These are phyloP conservation scores for Galleria mellonella DNA, from an alignment of 1,140 invertebrate species.

Conservation along the genomic window DNA sequence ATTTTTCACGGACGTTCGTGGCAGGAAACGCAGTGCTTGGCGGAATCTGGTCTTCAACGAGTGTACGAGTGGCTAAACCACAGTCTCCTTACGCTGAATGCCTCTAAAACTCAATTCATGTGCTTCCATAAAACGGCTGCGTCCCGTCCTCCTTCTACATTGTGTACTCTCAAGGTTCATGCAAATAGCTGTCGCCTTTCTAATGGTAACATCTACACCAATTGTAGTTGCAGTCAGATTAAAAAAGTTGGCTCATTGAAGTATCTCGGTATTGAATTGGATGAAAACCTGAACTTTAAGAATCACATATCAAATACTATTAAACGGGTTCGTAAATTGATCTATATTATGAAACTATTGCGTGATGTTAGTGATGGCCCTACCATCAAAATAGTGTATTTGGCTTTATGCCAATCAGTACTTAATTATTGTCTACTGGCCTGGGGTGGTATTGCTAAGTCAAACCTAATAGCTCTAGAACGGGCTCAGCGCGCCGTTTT, in stretches of 20 bases:
- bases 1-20: too few species aligned
- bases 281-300: background rate
- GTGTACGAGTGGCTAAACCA: background rate
- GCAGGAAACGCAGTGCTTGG: too few species aligned
- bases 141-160: too few species aligned
- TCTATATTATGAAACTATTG: background rate
- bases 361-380: background rate
- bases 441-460: too few species aligned
- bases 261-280: too few species aligned
- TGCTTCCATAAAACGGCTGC: background rate
- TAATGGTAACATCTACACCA: background rate
- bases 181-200: background rate
- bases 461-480: too few species aligned
- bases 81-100: background rate
- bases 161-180: background rate
- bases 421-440: background rate
- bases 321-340: too few species aligned
- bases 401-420: background rate
- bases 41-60: too few species aligned
- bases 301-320: background rate
- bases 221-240: too few species aligned
- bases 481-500: too few species aligned
- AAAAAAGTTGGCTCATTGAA: too few species aligned
- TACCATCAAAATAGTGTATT: background rate
- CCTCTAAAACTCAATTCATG: background rate